Evolutionary conservation across 2,113 vertebrate species (phyloP), one percentile per base, ranked within the genome.

Genomic region (Apodemus sylvaticus): DNA sequence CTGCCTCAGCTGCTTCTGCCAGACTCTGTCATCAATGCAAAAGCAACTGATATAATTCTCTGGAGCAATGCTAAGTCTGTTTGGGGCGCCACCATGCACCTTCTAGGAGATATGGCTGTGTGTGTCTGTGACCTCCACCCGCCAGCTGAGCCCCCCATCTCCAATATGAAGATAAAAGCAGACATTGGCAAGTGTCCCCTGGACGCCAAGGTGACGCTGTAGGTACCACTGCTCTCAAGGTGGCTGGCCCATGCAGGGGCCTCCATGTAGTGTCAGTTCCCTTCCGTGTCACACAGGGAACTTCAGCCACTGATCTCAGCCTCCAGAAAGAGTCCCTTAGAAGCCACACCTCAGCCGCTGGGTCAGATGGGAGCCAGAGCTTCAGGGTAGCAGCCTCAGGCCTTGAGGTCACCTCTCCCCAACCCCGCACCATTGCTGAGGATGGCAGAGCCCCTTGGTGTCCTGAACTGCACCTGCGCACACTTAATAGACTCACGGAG

Each of bases 181-280:
- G 89, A 79, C n/a, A 12, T 39, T 48, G 24, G 13, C 51, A 45
- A 7, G 42, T 0, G 36, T 20, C 26, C 42, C 36, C 51, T 51
- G 20, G 55, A 36, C 3, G 4, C 12, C 19, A 45, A 4, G 58
- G 31, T 9, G 22, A 39, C 62, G 34, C 79, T 13, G 20, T 14
- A 53, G 68, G n/a, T 48, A 11, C 13, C 36, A 51, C 6, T 24
- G 45, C 66, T 83, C 34, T 6, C 20, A 20, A 11, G 48, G 7
- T 68, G 71, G 42, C 31, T 6, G 5, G 36, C 88, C 71, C 10
- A 13, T 1, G 71, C 62, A 55, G 19, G 17, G 0, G 1, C 0
- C 11, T 79, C 55, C 0, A 0, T 0, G 51, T 0, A 8, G 55
- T 22, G 0, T n/a, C 73, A 1, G 0, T 0, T 7, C 77, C 19